Evolutionary conservation across 2,797 vertebrate species (phyloP), one percentile per base, ranked within the genome.

Genomic region (Lagocephalus sceleratus): DNA sequence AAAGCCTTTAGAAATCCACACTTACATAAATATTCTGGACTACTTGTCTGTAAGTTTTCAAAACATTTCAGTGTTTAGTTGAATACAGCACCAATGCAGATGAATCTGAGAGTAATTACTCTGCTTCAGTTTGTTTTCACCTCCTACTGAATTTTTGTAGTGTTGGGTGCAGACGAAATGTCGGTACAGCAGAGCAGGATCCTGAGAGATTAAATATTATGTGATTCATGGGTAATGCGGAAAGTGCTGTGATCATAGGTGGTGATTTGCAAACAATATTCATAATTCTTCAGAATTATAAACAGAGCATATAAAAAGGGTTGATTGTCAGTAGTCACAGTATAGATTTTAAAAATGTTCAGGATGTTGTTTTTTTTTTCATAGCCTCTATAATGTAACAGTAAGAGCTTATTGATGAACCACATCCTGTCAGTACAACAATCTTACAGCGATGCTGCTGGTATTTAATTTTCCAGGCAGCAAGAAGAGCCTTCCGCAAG

Each of bases 141-240:
- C 48, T 51, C 20, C 49, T 6, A 38, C 54, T 64, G 46, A 26
- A 50, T 47, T 47, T 8, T 45, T 47, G 32, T 52, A 51, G 39
- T 39, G 57, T 42, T 45, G 35, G 41, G 55, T 57, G 42, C 16
- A 40, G 38, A 29, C 54, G 32, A 56, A 23, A 48, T 16, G 32
- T 40, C 51, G 39, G 20, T 43, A 41, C 39, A 38, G 20, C 25
- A 20, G 47, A 47, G 49, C 50, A 54, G 12, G 14, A 22, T 50
- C 35, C 62, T 51, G 40, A 35, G 23, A 35, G 23, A 53, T 43
- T 29, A 60, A 68, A 60, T 57, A 40, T 44, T 48, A 57, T 71
- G 43, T 45, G 49, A 59, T 29, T 19, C 19, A 7, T 4, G 49
- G 9, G 11, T 29, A 35, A 41, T 29, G 44, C 26, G 50, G 43